These are phyloP conservation scores for Automeris io DNA, from an alignment of 2,888 invertebrate species.

Conservation along the genomic window DNA sequence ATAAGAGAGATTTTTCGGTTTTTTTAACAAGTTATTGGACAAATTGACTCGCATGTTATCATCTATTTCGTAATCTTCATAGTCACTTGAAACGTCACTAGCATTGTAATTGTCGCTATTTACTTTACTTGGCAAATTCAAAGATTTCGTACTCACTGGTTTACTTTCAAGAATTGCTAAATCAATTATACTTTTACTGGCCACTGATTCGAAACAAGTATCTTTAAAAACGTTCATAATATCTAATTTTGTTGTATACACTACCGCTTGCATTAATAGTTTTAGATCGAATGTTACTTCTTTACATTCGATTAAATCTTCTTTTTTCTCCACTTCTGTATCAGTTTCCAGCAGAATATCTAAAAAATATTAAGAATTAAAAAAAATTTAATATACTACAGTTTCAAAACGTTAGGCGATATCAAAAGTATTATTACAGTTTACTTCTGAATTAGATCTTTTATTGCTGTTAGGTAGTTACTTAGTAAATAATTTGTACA, in stretches of 20 bases:
- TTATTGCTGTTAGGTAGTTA: too few relatives aligned
- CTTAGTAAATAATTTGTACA: not conserved
- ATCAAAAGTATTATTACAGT: too few relatives aligned
- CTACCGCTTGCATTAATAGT: slow-evolving; percentile 48
- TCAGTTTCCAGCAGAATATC: slow-evolving; percentile 7
- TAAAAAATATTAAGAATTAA: too few relatives aligned
- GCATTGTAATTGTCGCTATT: slow-evolving; percentile 10
- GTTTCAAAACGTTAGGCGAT: too few relatives aligned
- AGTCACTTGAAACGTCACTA: slow-evolving; percentile 7
- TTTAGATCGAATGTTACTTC: slow-evolving; percentile 47
- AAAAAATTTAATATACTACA: too few relatives aligned
- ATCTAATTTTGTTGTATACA: slow-evolving; percentile 53
- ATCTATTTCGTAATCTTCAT: slow-evolving; percentile 9
- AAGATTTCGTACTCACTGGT: slow-evolving; percentile 26
- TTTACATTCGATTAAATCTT: slow-evolving; percentile 12
- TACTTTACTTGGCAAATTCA: slow-evolving; percentile 14
- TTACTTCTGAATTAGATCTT: too few relatives aligned
- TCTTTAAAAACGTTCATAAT: slow-evolving; percentile 41
- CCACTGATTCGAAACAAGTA: slow-evolving; percentile 23
- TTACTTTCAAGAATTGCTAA: slow-evolving; percentile 42
- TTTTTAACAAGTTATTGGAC: slow-evolving; percentile 46
- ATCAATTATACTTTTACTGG: slow-evolving; percentile 33
- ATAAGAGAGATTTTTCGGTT: slow-evolving; percentile 48
- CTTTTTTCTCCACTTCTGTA: slow-evolving; percentile 14
- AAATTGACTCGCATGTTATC: slow-evolving; percentile 33